A percentile compares a stretch with the other conserved stretches of the same genome.
Evolutionary conservation across 2,113 vertebrate species (phyloP).

Genomic region (Pollimyrus isidori): DNA sequence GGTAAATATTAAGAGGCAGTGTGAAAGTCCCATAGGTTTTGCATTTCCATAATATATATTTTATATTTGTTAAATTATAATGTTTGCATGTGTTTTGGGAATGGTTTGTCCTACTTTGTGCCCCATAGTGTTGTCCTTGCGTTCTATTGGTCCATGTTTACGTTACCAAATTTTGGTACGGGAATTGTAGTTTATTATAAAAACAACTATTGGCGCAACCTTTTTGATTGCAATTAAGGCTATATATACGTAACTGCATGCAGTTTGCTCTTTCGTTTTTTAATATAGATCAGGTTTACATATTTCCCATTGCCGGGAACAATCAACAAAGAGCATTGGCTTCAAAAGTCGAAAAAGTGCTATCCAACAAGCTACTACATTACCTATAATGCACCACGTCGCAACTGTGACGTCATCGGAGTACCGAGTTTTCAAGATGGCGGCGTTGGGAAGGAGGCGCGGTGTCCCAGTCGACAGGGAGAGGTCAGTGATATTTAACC

Average conservation of each 20-base stretch:
- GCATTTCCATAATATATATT: not conserved
- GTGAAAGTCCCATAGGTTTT: not conserved
- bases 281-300: not conserved
- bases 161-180: slow-evolving; percentile 20
- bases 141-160: slow-evolving; percentile 31
- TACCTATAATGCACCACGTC: slow-evolving; percentile 39
- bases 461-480: slow-evolving; percentile 84
- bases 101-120: slow-evolving; percentile 29
- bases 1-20: slow-evolving; percentile 35
- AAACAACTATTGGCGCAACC: not conserved
- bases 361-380: slow-evolving; percentile 47
- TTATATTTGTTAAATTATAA: not conserved
- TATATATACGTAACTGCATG: not conserved
- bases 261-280: not conserved
- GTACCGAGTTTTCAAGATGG: slow-evolving; percentile 85
- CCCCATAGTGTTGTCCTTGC: slow-evolving; percentile 39
- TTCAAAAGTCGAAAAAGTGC: not conserved
- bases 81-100: slow-evolving; percentile 14
- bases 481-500: slow-evolving; percentile 73
- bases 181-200: slow-evolving; percentile 40
- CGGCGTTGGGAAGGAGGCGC: slow-evolving; percentile 98
- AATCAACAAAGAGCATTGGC: not conserved
- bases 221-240: not conserved
- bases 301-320: not conserved
- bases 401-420: slow-evolving; percentile 47